Percentiles rank a stretch among this genome's conserved stretches.
These are phyloP conservation scores for Plutella xylostella DNA, from an alignment of 2,888 invertebrate species.

Conservation along the genomic window DNA sequence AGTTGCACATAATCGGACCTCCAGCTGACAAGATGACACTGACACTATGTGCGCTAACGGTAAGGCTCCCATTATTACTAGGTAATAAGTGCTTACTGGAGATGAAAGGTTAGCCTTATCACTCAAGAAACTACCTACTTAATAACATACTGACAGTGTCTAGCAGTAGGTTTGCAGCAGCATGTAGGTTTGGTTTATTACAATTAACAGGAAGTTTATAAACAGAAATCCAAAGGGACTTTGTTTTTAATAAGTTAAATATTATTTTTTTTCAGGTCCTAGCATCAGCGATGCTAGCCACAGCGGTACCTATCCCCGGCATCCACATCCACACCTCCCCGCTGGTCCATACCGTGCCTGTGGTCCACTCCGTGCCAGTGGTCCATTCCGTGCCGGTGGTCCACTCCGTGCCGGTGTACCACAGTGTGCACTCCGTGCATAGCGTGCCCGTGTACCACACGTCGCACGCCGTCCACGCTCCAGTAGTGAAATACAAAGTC, in stretches of 20 bases:
- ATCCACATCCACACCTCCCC: conserved; percentile 27
- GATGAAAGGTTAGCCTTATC: too few relatives aligned
- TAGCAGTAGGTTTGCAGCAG: too few relatives aligned
- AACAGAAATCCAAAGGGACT: neutral
- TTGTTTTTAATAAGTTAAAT: neutral
- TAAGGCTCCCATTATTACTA: conserved; percentile 1
- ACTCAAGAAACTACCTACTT: too few relatives aligned
- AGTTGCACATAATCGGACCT: neutral
- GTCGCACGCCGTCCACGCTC: conserved; percentile 24
- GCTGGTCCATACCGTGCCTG: conserved; percentile 23
- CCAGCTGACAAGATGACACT: conserved; percentile 3
- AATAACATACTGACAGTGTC: too few relatives aligned
- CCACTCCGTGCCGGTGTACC: conserved; percentile 13
- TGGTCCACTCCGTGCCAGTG: conserved; percentile 11
- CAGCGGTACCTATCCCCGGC: conserved; percentile 22
- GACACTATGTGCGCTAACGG: conserved; percentile 2
- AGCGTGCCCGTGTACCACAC: conserved; percentile 1
- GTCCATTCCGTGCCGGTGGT: conserved; percentile 21
- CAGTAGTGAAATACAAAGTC: conserved; percentile 22
- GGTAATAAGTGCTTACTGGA: too few relatives aligned
- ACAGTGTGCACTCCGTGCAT: conserved; percentile 12
- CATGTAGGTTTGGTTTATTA: too few relatives aligned
- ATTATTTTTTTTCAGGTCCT: conserved; percentile 17
- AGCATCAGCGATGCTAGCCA: conserved; percentile 9
- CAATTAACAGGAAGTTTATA: too few relatives aligned